Base-by-base conservation (phyloP, 2,888 invertebrate species). In the Ryuthela nishihirai region DNA sequence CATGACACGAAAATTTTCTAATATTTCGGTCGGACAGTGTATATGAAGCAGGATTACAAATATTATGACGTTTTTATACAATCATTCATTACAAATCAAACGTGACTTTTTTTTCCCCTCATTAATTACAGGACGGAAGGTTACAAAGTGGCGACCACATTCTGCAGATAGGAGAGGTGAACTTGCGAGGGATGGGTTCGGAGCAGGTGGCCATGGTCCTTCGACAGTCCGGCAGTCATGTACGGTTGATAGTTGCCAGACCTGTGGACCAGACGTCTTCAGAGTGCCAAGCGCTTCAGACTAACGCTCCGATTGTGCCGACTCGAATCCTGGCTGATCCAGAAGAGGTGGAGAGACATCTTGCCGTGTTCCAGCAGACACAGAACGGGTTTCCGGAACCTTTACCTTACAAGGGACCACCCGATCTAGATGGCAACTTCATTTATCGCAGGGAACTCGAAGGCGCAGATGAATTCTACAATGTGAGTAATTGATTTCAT, bases 111-210 rank as follows among this genome's bases (percentile, higher is more conserved):
- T 18, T 18, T 5, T 38, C 20, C 23, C 3, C n/a, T 49, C 29
- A 21, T 48, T n/a, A 66, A 60, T 71, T 74, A 0, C 75, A 93
- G 90, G 97, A 99, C 79, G 90, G 88, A 61, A 83, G 95, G 47
- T 80, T 99, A 67, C 92, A 91, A 76, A 90, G 94, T 76, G 98
- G 98, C 7, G 99, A 99, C 77, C 98, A 99, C 78, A 88, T 99
- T 70, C 81, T 99, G 69, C 97, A 98, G 78, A 90, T 91, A 69
- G 89, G 90, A 41, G 88, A 94, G 68, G 90, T 97, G 67, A 92
- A 92, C 78, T 81, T 98, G 68, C 85, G 94, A 48, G 97, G 98
- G 58, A 91, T 97, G 83, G 91, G 91, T 63, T 94, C 94, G 48
- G 98, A 99, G 76, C 79, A 80, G 54, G 95, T 97, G 69, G 97